These are phyloP conservation scores for Cryptocheilus praepositus DNA, from an alignment of 2,888 invertebrate genomes.

Conservation along the genomic window DNA sequence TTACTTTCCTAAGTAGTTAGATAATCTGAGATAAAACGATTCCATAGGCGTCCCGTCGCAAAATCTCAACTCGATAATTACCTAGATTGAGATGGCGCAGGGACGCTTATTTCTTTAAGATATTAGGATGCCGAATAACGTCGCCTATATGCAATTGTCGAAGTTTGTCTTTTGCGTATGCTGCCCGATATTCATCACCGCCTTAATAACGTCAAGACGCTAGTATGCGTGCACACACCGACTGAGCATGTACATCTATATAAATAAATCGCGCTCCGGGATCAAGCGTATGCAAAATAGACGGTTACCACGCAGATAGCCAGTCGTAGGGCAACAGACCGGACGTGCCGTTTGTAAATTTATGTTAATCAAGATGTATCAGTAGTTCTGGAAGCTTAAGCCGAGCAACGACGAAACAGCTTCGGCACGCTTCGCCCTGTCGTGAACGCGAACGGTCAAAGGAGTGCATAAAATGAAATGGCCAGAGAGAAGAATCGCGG, in stretches of 20 bases:
- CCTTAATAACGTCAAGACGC: neutral
- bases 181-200: no score
- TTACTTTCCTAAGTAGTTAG: no score
- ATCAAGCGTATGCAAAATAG: slow-evolving; percentile 72
- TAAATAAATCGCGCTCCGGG: slow-evolving; percentile 58
- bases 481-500: no score
- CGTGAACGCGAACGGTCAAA: neutral
- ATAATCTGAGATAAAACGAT: no score
- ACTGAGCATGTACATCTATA: slow-evolving; percentile 22
- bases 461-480: neutral
- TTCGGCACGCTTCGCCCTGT: slow-evolving; percentile 32
- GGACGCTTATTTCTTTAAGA: no score
- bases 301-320: slow-evolving; percentile 69
- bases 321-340: slow-evolving; percentile 62
- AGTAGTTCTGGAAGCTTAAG: slow-evolving; percentile 64
- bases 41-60: no score
- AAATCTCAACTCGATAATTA: no score
- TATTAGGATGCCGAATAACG: no score
- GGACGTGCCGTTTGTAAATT: slow-evolving; percentile 72
- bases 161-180: neutral
- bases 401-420: slow-evolving; percentile 50
- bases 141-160: slow-evolving; percentile 2
- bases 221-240: neutral
- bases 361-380: slow-evolving; percentile 74
- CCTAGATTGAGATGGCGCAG: no score